Conservation (phyloP, 1,140 invertebrate species). For the Aphelenchoides besseyi region DNA sequence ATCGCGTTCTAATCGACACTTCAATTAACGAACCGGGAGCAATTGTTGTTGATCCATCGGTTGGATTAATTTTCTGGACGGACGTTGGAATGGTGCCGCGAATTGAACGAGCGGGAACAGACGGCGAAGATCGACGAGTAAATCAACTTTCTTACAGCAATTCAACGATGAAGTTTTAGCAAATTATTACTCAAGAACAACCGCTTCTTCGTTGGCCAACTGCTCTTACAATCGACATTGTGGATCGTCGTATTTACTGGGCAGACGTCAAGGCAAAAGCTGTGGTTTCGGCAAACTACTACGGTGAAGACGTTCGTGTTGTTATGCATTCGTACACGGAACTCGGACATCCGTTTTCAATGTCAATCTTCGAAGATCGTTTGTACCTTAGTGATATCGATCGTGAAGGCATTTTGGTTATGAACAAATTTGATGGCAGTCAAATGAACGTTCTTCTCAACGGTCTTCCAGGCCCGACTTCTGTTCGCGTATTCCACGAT, state of each 20-base stretch:
- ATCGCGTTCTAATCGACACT: conserved; percentile 74
- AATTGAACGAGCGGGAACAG: conserved; percentile 64
- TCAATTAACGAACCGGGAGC: conserved; percentile 86
- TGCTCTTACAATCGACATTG: background rate
- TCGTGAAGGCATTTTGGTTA: conserved; percentile 81
- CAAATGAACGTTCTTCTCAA: conserved; percentile 67
- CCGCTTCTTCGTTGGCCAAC: conserved; percentile 86
- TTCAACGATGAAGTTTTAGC: conserved; percentile 66
- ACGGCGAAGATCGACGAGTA: conserved; percentile 59
- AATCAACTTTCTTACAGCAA: conserved; percentile 64
- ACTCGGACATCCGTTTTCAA: conserved; percentile 66
- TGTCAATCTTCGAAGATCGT: conserved; percentile 71
- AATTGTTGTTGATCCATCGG: conserved; percentile 79
- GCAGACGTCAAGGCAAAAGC: conserved; percentile 20
- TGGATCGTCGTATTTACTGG: conserved; percentile 18
- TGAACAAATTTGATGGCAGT: conserved; percentile 82
- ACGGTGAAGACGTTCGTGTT: conserved; percentile 48
- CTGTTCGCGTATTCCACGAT: conserved; percentile 69
- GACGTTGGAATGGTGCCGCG: conserved; percentile 60
- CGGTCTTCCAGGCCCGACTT: conserved; percentile 73
- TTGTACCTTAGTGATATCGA: conserved; percentile 96
- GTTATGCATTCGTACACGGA: conserved; percentile 58
- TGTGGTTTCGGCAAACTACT: conserved; percentile 38
- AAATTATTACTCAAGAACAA: conserved; percentile 65
- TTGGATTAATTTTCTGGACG: conserved; percentile 65